These are phyloP conservation scores for Sebastes hubbsi DNA, from an alignment of 2,797 vertebrate species.

Conservation along the genomic window DNA sequence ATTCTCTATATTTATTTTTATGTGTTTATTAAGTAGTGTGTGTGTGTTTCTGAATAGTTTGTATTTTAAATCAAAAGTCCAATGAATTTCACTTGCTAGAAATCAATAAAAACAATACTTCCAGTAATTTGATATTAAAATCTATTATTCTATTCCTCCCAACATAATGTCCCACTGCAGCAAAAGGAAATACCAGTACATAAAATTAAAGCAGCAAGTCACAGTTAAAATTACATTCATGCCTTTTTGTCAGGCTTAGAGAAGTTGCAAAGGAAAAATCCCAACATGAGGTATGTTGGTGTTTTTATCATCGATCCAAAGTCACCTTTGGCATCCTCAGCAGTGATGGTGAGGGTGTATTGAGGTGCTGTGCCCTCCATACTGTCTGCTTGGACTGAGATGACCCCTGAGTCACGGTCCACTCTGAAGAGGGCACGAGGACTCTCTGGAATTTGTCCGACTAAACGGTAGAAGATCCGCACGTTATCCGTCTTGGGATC, in stretches of 20 bases:
- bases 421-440: conserved; percentile 84
- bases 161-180: background rate
- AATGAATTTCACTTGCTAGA: background rate
- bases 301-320: background rate
- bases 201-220: background rate
- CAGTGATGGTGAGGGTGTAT: conserved; percentile 83
- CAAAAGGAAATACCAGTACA: background rate
- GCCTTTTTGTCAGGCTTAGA: background rate
- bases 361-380: conserved; percentile 84
- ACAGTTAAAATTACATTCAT: background rate
- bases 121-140: background rate
- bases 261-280: background rate
- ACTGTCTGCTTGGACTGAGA: conserved; percentile 79
- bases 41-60: background rate
- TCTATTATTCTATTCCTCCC: background rate
- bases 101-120: conserved; percentile 1
- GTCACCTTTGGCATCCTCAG: conserved; percentile 85
- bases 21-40: background rate
- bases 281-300: background rate
- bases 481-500: conserved; percentile 86
- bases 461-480: conserved; percentile 80
- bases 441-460: conserved; percentile 83
- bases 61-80: background rate
- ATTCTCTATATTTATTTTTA: background rate
- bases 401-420: conserved; percentile 80